A percentile compares a stretch with the other conserved stretches of the same genome.
phyloP scores from a whole-genome alignment of 2,888 invertebrate species.

The Catocala fraxini region DNA sequence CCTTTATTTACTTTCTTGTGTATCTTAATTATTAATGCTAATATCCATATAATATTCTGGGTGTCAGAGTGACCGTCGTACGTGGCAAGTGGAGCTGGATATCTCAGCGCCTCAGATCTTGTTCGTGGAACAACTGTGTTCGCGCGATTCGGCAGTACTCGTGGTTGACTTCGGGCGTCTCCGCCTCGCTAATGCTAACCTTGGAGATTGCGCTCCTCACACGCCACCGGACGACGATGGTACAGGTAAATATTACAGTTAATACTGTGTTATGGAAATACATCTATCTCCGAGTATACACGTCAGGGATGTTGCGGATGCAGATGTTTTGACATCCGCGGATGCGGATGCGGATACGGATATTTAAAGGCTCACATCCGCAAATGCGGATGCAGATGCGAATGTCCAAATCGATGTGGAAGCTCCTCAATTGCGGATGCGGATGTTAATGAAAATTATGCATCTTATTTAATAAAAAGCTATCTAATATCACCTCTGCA shows the following conservation, averaged over 20 bases:
- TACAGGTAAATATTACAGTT: constrained; percentile 17
- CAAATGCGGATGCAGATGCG: too few relatives aligned
- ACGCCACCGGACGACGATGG: constrained; percentile 63
- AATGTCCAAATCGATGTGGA: too few relatives aligned
- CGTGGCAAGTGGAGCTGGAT: constrained; percentile 96
- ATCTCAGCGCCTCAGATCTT: constrained; percentile 98
- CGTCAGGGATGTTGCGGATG: too few relatives aligned
- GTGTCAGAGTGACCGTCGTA: constrained; percentile 89
- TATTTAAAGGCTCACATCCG: too few relatives aligned
- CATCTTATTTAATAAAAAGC: too few relatives aligned
- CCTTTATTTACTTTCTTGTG: not conserved
- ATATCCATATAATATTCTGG: not conserved
- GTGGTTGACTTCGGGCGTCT: constrained; percentile 97
- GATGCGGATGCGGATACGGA: too few relatives aligned
- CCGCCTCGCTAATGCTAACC: constrained; percentile 80
- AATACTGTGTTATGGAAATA: too few relatives aligned
- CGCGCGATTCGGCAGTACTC: constrained; percentile 92
- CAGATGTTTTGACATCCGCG: too few relatives aligned
- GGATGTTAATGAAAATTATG: too few relatives aligned
- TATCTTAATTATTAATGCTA: not conserved
- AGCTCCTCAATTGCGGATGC: too few relatives aligned
- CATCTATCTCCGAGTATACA: too few relatives aligned
- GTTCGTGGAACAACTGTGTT: constrained; percentile 93
- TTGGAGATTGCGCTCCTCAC: constrained; percentile 31
- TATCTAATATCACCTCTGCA: too few relatives aligned